phyloP scores from a whole-genome alignment of 2,113 vertebrate species.

The Parotia lawesii region DNA sequence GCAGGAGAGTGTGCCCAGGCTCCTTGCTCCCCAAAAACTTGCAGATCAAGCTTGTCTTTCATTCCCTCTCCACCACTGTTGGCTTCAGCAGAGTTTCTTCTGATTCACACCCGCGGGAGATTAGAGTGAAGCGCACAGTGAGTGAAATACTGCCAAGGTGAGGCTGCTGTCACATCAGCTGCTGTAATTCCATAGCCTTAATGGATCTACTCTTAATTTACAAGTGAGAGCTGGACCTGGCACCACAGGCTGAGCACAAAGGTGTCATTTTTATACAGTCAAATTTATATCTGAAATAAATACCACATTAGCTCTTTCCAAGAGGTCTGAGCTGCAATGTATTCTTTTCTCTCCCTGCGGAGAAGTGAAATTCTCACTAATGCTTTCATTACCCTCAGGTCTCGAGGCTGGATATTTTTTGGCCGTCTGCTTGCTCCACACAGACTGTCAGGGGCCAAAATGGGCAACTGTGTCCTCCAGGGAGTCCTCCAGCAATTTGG shows the following conservation, averaged over 20 bases:
- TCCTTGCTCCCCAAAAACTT: background rate
- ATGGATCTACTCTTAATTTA: slow-evolving; percentile 39
- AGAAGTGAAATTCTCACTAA: background rate
- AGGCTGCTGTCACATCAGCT: slow-evolving; percentile 25
- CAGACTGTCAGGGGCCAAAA: background rate
- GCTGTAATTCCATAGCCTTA: slow-evolving; percentile 19
- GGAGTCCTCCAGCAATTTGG: background rate
- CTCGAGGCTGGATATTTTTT: background rate
- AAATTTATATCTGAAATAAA: slow-evolving; percentile 54
- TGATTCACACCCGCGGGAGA: background rate
- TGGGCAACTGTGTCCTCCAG: background rate
- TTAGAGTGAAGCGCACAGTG: background rate
- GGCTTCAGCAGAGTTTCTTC: background rate
- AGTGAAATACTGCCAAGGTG: slow-evolving; percentile 14
- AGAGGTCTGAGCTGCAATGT: background rate
- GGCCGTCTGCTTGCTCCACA: background rate
- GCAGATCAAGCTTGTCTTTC: background rate
- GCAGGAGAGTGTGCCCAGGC: background rate
- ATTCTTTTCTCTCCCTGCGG: background rate
- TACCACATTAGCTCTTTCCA: background rate
- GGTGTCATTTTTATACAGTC: slow-evolving; percentile 29
- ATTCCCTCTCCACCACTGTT: background rate
- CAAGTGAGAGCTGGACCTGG: background rate
- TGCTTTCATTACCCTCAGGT: background rate
- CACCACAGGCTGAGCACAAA: background rate